A percentile compares a stretch with the other conserved stretches of the same genome.
These are phyloP conservation scores for Aleiodes alternator DNA, from an alignment of 2,888 invertebrate genomes.

Conservation along the genomic window DNA sequence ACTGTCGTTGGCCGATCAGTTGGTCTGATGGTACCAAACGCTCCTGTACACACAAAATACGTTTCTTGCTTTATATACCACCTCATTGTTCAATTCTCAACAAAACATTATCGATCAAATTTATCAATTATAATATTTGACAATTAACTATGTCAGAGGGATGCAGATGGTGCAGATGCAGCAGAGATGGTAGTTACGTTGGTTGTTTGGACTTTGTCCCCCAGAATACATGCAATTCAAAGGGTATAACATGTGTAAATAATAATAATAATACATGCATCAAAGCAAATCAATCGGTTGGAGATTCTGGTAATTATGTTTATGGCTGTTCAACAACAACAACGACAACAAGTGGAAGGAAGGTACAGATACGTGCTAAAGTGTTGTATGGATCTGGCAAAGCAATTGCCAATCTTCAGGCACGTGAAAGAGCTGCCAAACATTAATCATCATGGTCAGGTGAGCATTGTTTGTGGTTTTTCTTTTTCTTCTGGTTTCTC, in stretches of 20 bases:
- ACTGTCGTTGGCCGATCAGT: conserved; percentile 66
- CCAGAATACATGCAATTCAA: conserved; percentile 57
- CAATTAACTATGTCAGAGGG: conserved; percentile 67
- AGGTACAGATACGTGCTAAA: conserved; percentile 70
- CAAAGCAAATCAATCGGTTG: conserved; percentile 1
- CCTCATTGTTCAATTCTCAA: too few species aligned
- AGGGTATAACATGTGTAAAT: conserved; percentile 23
- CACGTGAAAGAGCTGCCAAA: conserved; percentile 69
- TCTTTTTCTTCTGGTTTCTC: conserved; percentile 34
- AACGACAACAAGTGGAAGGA: conserved; percentile 51
- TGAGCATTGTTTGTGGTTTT: neutral
- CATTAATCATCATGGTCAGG: conserved; percentile 58
- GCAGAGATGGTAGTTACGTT: conserved; percentile 67
- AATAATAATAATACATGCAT: conserved; percentile 18
- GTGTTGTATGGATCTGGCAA: conserved; percentile 70
- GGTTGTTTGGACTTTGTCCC: conserved; percentile 64
- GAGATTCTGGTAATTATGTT: conserved; percentile 31
- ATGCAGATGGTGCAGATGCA: conserved; percentile 60
- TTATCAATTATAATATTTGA: neutral
- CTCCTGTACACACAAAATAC: conserved; percentile 6
- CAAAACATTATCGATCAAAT: too few species aligned
- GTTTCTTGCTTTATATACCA: neutral
- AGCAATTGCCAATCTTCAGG: conserved; percentile 70
- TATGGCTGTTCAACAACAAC: conserved; percentile 49
- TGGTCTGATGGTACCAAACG: conserved; percentile 61